phyloP scores from a whole-genome alignment of 2,113 vertebrate species.

The human region DNA sequence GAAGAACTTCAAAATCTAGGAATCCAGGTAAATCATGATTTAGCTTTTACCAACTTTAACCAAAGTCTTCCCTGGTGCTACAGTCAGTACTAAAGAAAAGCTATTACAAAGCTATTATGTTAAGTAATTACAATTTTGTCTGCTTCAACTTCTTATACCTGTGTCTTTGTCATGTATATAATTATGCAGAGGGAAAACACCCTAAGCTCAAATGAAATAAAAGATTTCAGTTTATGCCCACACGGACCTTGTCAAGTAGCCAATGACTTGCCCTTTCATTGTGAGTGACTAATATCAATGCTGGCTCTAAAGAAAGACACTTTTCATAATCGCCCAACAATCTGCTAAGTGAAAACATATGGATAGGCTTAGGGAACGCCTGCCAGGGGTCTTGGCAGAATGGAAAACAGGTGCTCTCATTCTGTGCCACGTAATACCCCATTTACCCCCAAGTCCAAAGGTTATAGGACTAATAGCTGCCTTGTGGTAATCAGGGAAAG shows the following conservation, averaged over 20 bases:
- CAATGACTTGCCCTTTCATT: constrained; percentile 86
- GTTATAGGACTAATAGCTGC: constrained; percentile 98
- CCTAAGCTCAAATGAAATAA: constrained; percentile 41
- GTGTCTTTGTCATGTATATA: background rate
- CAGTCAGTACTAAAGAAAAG: constrained; percentile 31
- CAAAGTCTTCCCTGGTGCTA: constrained; percentile 14
- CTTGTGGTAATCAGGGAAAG: constrained; percentile 90
- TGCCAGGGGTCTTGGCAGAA: constrained; percentile 92
- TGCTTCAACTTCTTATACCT: constrained; percentile 20
- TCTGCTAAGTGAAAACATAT: constrained; percentile 95
- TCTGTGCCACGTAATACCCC: constrained; percentile 94
- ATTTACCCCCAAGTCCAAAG: constrained; percentile 95
- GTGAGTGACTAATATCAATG: constrained; percentile 89
- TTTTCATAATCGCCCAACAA: constrained; percentile 93
- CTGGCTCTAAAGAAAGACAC: constrained; percentile 92
- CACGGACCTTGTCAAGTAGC: constrained; percentile 85
- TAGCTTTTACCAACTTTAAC: constrained; percentile 40
- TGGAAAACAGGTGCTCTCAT: constrained; percentile 96
- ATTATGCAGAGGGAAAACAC: background rate
- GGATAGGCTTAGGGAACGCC: constrained; percentile 87
- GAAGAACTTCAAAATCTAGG: background rate
- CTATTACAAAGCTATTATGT: constrained; percentile 32
- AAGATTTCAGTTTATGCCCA: constrained; percentile 42
- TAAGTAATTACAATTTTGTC: constrained; percentile 62
- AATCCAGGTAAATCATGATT: background rate